Evolutionary conservation across 2,113 vertebrate species (phyloP).

Genomic region (Callospermophilus lateralis): DNA sequence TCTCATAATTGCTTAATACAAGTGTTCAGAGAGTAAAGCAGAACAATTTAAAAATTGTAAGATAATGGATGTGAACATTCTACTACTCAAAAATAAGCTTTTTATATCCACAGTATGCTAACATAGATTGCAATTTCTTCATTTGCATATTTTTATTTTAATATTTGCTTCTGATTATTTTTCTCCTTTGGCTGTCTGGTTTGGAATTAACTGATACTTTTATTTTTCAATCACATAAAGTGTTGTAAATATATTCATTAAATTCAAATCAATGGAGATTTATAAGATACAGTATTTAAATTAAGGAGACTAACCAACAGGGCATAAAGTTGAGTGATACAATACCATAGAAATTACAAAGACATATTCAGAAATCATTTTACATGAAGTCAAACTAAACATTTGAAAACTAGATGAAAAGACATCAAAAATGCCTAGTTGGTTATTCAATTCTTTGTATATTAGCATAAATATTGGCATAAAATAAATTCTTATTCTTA

Average conservation of each 20-base stretch:
- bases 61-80: not conserved
- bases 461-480: not conserved
- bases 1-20: not conserved
- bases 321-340: not conserved
- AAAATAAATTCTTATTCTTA: not conserved
- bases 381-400: not conserved
- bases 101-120: not conserved
- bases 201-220: slow-evolving; percentile 41
- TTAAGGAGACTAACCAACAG: not conserved
- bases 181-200: not conserved
- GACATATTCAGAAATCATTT: not conserved
- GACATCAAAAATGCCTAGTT: not conserved
- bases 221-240: not conserved
- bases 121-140: slow-evolving; percentile 19
- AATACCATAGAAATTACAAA: not conserved
- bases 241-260: slow-evolving; percentile 57
- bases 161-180: slow-evolving; percentile 49
- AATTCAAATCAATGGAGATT: slow-evolving; percentile 47
- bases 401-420: not conserved
- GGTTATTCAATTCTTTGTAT: not conserved
- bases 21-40: not conserved
- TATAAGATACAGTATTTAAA: slow-evolving; percentile 15
- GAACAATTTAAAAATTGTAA: not conserved
- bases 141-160: slow-evolving; percentile 57
- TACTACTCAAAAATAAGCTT: not conserved